Evolutionary conservation across 2,888 invertebrate species (phyloP), one percentile per base, ranked within the genome.

Genomic region (Dorcus hopei): DNA sequence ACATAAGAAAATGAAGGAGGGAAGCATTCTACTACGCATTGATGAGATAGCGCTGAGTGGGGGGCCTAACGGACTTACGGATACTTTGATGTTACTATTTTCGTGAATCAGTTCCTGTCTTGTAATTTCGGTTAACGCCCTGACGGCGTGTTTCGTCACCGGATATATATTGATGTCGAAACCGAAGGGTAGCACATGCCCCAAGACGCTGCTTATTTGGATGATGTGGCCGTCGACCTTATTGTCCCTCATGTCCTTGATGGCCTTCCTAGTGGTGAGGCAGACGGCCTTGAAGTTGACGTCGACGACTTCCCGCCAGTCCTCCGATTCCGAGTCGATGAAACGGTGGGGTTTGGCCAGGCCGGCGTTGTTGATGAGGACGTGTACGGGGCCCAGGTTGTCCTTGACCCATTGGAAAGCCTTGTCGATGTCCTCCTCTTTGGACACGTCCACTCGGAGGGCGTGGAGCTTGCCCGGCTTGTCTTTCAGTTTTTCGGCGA

Each of bases 301-400:
- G 49, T 55, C 48, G 9, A 55, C 9, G 5, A 49, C 16, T 19
- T n/a, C 40, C 5, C 42, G 38, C 38, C 8, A 23, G 19, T 38
- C 49, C 26, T 55, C 55, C 16, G n/a, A 26, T 23, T 39, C 38
- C 1, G 9, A 11, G 9, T 48, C n/a, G 9, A 26, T 42, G 7
- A 58, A 41, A 11, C 26, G 19, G 1, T 42, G 9, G 23, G 14
- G 14, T 2, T 38, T 26, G 8, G 8, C 4, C 38, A 53, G n/a
- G 16, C 59, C 62, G 7, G 62, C 62, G 50, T 60, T 62, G 51
- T 57, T 62, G n/a, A 62, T 53, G 9, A 62, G 59, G 23, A 60
- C 43, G 43, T 62, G 41, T 41, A 62, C 33, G 9, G 59, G 59
- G 2, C 62, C 57, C 38, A 62, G 38, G 14, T 62, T 52, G 5